Conservation (phyloP, 1,140 invertebrate genomes). For the Daktulosphaira vitifoliae region DNA sequence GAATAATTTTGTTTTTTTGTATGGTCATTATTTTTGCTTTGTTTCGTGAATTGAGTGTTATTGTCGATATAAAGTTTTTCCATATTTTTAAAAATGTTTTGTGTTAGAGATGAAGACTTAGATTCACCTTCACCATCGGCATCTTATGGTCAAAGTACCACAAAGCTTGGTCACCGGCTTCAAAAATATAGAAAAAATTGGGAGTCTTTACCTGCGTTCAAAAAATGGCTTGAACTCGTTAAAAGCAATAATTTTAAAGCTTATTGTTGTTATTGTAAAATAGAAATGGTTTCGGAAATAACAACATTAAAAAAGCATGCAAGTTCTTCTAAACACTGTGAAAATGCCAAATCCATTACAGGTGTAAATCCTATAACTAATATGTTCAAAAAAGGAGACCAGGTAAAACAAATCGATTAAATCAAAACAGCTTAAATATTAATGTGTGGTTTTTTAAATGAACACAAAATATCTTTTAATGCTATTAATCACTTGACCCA, state of each 20-base stretch:
- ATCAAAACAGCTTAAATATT: not conserved
- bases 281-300: not conserved
- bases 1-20: no score
- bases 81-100: no score
- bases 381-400: not conserved
- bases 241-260: not conserved
- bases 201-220: not conserved
- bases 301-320: not conserved
- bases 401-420: no score
- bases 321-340: not conserved
- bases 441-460: not conserved
- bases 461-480: not conserved
- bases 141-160: not conserved
- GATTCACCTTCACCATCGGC: not conserved
- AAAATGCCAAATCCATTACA: not conserved
- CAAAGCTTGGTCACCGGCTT: not conserved
- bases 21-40: no score
- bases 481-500: not conserved
- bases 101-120: not conserved
- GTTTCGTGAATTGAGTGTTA: no score
- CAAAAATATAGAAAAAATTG: not conserved
- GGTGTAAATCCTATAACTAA: not conserved
- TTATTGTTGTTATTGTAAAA: constrained; percentile 1
- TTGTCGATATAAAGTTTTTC: no score
- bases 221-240: constrained; percentile 1